phyloP scores from a whole-genome alignment of 1,140 invertebrate species.

The Coelopa frigida region DNA sequence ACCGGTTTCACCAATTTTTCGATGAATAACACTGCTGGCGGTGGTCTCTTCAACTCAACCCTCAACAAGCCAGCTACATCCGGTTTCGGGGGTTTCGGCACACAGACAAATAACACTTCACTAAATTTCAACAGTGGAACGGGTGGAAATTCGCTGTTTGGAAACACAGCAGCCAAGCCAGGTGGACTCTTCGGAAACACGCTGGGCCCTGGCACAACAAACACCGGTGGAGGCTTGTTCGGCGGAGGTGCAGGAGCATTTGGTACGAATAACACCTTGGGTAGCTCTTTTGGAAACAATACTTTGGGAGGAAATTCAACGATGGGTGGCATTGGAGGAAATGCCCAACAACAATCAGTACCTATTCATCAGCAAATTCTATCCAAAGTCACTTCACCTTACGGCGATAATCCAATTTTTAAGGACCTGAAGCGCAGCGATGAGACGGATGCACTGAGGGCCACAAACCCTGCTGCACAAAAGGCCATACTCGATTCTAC shows the following conservation, averaged over 20 bases:
- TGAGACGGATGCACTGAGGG: conserved; percentile 65
- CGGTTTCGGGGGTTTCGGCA: conserved; percentile 41
- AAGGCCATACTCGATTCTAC: conserved; percentile 51
- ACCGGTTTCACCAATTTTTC: conserved; percentile 36
- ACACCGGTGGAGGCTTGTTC: conserved; percentile 43
- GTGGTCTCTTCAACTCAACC: conserved; percentile 49
- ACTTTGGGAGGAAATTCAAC: conserved; percentile 8
- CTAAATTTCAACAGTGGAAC: conserved; percentile 46
- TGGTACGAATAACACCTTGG: conserved; percentile 24
- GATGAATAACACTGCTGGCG: conserved; percentile 36
- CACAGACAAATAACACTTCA: conserved; percentile 24
- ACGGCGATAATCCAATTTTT: conserved; percentile 70
- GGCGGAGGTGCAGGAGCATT: conserved; percentile 36
- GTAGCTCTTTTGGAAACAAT: conserved; percentile 9
- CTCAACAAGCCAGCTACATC: conserved; percentile 48
- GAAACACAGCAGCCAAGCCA: conserved; percentile 26
- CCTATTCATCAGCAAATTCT: conserved; percentile 61
- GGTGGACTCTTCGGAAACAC: conserved; percentile 40
- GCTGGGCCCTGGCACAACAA: conserved; percentile 16
- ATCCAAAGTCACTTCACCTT: conserved; percentile 62
- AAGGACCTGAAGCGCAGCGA: conserved; percentile 56
- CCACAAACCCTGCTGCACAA: conserved; percentile 62
- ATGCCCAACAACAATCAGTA: conserved; percentile 41
- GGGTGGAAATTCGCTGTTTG: conserved; percentile 43
- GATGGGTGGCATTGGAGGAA: conserved; percentile 15